Conservation (phyloP, 2,888 invertebrate genomes). For the Sialis lutaria region DNA sequence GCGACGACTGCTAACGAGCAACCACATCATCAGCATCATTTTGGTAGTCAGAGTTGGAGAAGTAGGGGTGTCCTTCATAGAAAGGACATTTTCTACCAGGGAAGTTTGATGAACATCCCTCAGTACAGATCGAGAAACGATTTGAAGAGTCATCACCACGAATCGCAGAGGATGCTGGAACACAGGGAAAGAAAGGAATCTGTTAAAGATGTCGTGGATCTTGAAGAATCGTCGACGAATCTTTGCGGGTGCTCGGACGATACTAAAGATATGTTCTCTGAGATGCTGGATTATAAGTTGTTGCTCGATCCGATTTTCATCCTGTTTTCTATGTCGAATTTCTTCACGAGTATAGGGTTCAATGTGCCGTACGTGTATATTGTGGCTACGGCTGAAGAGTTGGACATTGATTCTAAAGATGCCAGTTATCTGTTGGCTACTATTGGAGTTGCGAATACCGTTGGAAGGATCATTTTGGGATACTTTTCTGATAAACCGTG, state of each 20-base stretch:
- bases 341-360: conserved; percentile 87
- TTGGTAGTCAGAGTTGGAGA: conserved; percentile 31
- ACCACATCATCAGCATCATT: conserved; percentile 34
- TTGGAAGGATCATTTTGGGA: conserved; percentile 78
- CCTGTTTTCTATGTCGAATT: conserved; percentile 82
- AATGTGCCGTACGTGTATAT: conserved; percentile 85
- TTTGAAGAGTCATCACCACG: conserved; percentile 12
- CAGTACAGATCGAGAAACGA: conserved; percentile 19
- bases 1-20: conserved; percentile 27
- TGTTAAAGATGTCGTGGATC: conserved; percentile 7
- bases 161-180: background rate
- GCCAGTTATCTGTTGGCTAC: conserved; percentile 59
- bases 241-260: conserved; percentile 48
- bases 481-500: conserved; percentile 77
- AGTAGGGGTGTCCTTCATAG: conserved; percentile 55
- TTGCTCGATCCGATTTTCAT: conserved; percentile 75
- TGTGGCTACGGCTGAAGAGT: conserved; percentile 48
- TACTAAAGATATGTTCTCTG: conserved; percentile 48
- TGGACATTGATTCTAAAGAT: conserved; percentile 34
- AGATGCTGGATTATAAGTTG: conserved; percentile 76
- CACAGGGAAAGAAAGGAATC: background rate
- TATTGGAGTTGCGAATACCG: conserved; percentile 74
- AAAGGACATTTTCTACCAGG: conserved; percentile 80
- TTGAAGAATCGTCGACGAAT: conserved; percentile 7
- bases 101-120: conserved; percentile 37